A percentile compares a stretch with the other conserved stretches of the same genome.
Conservation (phyloP, 1,140 invertebrate genomes). For the Cydia strobilella region DNA sequence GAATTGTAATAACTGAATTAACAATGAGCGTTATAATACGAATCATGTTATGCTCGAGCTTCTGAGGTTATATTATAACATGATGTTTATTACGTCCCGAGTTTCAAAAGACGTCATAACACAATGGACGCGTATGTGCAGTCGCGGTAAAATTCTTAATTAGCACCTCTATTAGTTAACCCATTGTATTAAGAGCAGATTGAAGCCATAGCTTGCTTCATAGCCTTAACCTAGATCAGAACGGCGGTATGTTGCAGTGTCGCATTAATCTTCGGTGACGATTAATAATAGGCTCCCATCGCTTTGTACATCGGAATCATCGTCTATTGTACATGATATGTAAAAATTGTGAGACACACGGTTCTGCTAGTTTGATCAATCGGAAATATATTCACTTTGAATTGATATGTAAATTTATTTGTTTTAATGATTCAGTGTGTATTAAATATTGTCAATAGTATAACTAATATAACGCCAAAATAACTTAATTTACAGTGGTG, state of each 20-base stretch:
- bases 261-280: conserved; percentile 69
- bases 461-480: too few relatives aligned
- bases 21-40: background rate
- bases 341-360: conserved; percentile 53
- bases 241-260: conserved; percentile 56
- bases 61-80: background rate
- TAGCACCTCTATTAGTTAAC: conserved; percentile 39
- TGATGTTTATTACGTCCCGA: background rate
- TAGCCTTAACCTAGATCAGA: conserved; percentile 62
- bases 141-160: conserved; percentile 37
- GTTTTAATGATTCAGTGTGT: too few relatives aligned
- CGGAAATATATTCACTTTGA: too few relatives aligned
- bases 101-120: conserved; percentile 29
- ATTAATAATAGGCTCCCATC: conserved; percentile 68
- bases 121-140: conserved; percentile 17
- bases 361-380: conserved; percentile 12
- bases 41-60: background rate
- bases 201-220: conserved; percentile 42
- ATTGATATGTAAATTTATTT: too few relatives aligned
- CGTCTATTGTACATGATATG: conserved; percentile 65
- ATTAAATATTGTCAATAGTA: too few relatives aligned
- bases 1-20: background rate
- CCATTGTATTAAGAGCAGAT: conserved; percentile 41
- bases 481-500: too few relatives aligned
- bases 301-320: conserved; percentile 68